A percentile compares a stretch with the other conserved stretches of the same genome.
Evolutionary conservation across 2,888 invertebrate genomes (phyloP).

Genomic region (Lasiommata megera): DNA sequence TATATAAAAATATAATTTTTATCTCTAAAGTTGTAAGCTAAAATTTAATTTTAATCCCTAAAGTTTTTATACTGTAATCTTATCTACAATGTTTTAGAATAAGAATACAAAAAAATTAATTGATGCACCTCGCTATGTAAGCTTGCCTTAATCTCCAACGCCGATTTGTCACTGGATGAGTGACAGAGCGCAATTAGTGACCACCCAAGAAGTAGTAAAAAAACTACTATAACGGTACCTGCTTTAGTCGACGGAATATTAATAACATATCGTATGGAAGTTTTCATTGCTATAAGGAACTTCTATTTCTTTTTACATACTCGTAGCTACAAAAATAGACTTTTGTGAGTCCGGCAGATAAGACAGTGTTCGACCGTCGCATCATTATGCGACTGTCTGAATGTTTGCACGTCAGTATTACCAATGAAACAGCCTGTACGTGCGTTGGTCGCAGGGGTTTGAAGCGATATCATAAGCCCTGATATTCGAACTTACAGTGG

Average conservation of each 20-base stretch:
- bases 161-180: slow-evolving; percentile 53
- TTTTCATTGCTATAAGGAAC: neutral
- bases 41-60: neutral
- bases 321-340: no score
- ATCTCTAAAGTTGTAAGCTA: no score
- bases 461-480: no score
- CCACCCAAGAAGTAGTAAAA: slow-evolving; percentile 48
- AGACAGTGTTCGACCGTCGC: no score
- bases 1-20: no score
- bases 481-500: no score
- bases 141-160: slow-evolving; percentile 6
- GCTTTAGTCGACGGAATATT: neutral
- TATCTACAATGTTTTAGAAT: neutral
- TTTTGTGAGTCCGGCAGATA: no score
- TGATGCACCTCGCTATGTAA: slow-evolving; percentile 2
- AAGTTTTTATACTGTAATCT: neutral
- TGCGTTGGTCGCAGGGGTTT: no score
- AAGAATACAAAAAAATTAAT: slow-evolving; percentile 13
- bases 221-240: slow-evolving; percentile 29
- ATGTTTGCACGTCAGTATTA: no score
- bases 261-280: neutral
- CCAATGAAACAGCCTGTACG: no score
- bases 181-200: slow-evolving; percentile 56
- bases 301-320: neutral
- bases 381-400: no score